These are phyloP conservation scores for Sphaerophoria rueppellii DNA, from an alignment of 2,888 invertebrate genomes.

Conservation along the genomic window DNA sequence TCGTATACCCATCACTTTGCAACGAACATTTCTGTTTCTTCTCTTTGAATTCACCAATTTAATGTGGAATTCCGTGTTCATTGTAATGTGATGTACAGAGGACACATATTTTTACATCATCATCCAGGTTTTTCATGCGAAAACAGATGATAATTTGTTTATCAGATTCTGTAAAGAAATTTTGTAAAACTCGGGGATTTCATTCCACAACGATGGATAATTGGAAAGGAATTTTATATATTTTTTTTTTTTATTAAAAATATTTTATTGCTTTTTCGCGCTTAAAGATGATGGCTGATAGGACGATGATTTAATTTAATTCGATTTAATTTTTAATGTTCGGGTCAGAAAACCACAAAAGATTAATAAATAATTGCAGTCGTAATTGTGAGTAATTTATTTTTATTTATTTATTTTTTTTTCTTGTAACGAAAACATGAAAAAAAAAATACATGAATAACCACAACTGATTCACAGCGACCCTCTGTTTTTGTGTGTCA, in stretches of 20 bases:
- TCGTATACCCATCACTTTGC: not conserved
- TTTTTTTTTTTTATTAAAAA: not conserved
- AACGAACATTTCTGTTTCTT: not conserved
- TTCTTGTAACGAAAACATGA: no score
- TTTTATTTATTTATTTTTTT: not conserved
- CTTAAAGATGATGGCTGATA: not conserved
- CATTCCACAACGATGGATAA: conserved; percentile 34
- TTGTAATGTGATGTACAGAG: conserved; percentile 15
- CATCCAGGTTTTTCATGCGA: conserved; percentile 8
- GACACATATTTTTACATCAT: not conserved
- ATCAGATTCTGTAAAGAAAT: conserved; percentile 10
- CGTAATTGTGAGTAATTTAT: conserved; percentile 13
- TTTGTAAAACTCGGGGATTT: not conserved
- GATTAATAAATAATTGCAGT: conserved; percentile 43
- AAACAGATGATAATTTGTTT: conserved; percentile 9
- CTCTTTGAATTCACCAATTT: conserved; percentile 4
- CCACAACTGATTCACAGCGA: not conserved
- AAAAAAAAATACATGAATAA: not conserved
- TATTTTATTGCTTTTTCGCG: not conserved
- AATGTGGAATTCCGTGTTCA: conserved; percentile 20
- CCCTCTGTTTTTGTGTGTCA: no score
- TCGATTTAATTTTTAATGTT: conserved; percentile 21
- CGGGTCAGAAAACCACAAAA: conserved; percentile 44
- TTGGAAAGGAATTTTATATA: conserved; percentile 15
- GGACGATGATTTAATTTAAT: conserved; percentile 5